A percentile compares a stretch with the other conserved stretches of the same genome.
Conservation (phyloP, 1,140 invertebrate species). For the Drosophila varians region DNA sequence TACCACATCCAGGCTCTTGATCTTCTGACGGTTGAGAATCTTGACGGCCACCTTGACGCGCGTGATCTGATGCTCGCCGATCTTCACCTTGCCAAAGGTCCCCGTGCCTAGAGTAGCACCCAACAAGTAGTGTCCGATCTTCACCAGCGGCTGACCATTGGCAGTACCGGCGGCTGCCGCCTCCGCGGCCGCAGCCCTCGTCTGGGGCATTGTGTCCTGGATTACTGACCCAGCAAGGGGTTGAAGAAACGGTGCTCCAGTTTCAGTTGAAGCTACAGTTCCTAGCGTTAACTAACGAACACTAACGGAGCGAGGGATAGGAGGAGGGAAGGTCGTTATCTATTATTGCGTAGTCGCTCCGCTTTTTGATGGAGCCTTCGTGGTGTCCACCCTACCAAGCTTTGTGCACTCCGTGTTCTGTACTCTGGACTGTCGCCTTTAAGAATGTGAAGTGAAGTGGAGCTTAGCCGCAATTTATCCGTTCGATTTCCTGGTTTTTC, state of each 20-base stretch:
- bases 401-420: not conserved
- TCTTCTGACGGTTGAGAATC: constrained; percentile 99
- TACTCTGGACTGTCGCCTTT: not conserved
- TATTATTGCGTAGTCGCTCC: constrained; percentile 68
- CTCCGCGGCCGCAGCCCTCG: constrained; percentile 69
- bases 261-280: not conserved
- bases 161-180: constrained; percentile 55
- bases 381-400: not conserved
- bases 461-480: not conserved
- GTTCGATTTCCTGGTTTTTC: constrained; percentile 36
- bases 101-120: constrained; percentile 95
- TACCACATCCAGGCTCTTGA: constrained; percentile 99
- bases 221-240: constrained; percentile 1
- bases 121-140: constrained; percentile 96
- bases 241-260: not conserved
- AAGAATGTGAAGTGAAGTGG: not conserved
- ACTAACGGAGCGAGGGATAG: not conserved
- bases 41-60: constrained; percentile 99
- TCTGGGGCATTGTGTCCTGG: constrained; percentile 62
- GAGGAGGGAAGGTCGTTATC: constrained; percentile 62
- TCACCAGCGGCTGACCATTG: constrained; percentile 89
- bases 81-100: constrained; percentile 98
- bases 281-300: not conserved
- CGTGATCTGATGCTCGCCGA: constrained; percentile 98
- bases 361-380: not conserved